Evolutionary conservation across 1,140 invertebrate species (phyloP).

Genomic region (Coenobita brevimanus): DNA sequence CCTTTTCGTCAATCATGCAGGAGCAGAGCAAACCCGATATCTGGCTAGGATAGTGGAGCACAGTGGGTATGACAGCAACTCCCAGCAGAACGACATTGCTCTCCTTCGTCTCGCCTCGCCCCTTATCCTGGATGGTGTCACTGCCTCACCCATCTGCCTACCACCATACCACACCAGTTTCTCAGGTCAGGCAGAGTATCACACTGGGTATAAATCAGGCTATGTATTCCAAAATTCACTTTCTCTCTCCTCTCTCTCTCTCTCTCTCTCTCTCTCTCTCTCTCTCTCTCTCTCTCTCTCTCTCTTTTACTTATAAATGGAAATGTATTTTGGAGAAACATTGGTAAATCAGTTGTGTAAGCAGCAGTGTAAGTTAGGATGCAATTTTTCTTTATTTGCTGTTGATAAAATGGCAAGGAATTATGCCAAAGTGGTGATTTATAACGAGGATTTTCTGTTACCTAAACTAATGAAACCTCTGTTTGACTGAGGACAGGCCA

Average conservation of each 20-base stretch:
- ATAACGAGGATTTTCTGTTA: no score
- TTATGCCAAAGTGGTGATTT: no score
- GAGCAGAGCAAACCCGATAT: slow-evolving; percentile 40
- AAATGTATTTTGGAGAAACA: no score
- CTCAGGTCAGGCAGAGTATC: slow-evolving; percentile 37
- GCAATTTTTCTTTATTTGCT: no score
- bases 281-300: not conserved
- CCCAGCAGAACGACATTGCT: slow-evolving; percentile 56
- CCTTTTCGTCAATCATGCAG: not conserved
- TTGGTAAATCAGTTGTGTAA: no score
- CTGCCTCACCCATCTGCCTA: slow-evolving; percentile 48
- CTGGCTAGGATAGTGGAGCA: slow-evolving; percentile 45
- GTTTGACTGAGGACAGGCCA: no score
- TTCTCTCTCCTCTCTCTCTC: slow-evolving; percentile 1
- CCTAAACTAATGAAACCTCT: no score
- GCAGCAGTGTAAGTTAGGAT: no score
- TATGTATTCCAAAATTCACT: no score
- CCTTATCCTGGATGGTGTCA: slow-evolving; percentile 41
- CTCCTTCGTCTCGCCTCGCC: slow-evolving; percentile 31
- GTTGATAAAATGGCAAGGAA: no score
- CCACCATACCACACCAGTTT: slow-evolving; percentile 25
- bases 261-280: not conserved
- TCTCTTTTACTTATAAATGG: no score
- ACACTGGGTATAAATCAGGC: no score
- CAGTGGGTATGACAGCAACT: slow-evolving; percentile 20